Percentiles rank a stretch among this genome's conserved stretches.
These are phyloP conservation scores for Aleiodes leptofemur DNA, from an alignment of 2,888 invertebrate genomes.

Conservation along the genomic window DNA sequence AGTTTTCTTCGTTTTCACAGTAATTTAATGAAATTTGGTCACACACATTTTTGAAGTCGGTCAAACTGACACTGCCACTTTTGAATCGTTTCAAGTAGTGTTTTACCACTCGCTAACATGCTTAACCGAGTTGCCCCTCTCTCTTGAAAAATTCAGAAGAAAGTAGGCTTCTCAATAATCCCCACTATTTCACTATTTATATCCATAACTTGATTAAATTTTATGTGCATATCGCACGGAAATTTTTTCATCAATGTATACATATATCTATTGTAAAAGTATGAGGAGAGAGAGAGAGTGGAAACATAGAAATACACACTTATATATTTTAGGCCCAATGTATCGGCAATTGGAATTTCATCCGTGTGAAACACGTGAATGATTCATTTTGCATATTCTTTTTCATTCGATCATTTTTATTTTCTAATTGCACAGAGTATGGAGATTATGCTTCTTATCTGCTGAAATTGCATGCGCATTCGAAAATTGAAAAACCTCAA, in stretches of 20 bases:
- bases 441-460: too few relatives aligned
- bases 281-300: slow-evolving; percentile 8
- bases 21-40: not conserved
- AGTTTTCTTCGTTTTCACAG: slow-evolving; percentile 2
- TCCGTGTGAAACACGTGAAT: too few relatives aligned
- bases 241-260: slow-evolving; percentile 16
- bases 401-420: too few relatives aligned
- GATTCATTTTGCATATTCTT: too few relatives aligned
- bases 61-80: slow-evolving; percentile 28
- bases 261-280: too few relatives aligned
- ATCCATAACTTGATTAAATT: slow-evolving; percentile 18
- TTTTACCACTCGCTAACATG: slow-evolving; percentile 29
- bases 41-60: slow-evolving; percentile 20
- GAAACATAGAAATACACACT: slow-evolving; percentile 20
- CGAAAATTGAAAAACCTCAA: too few relatives aligned
- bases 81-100: not conserved
- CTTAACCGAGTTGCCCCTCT: slow-evolving; percentile 33
- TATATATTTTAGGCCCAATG: not conserved
- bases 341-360: too few relatives aligned
- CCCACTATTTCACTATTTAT: slow-evolving; percentile 10
- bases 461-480: too few relatives aligned
- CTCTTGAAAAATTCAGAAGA: slow-evolving; percentile 26
- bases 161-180: slow-evolving; percentile 27
- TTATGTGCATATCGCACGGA: slow-evolving; percentile 29
- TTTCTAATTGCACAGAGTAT: too few relatives aligned